phyloP scores from a whole-genome alignment of 2,888 invertebrate species.

The Masnerella sp. region DNA sequence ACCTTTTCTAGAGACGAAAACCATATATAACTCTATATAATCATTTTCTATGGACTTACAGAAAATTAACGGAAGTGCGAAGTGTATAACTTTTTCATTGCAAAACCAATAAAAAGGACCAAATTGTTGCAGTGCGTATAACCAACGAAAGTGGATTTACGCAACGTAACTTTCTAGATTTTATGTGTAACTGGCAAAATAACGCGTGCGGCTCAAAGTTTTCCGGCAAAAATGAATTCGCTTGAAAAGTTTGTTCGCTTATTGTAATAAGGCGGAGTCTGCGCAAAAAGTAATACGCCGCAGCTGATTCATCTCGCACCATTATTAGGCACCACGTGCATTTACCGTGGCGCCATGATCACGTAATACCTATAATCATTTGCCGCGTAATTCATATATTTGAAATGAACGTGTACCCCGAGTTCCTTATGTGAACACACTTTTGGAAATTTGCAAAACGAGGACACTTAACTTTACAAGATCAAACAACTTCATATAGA shows the following conservation, averaged over 20 bases:
- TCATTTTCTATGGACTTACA: too few species aligned
- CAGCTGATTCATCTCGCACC: slow-evolving; percentile 59
- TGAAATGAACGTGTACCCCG: slow-evolving; percentile 56
- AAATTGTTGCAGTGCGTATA: not conserved
- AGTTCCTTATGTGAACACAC: slow-evolving; percentile 48
- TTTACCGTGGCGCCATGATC: slow-evolving; percentile 58
- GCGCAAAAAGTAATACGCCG: slow-evolving; percentile 57
- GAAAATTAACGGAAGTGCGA: too few species aligned
- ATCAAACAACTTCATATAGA: slow-evolving; percentile 67
- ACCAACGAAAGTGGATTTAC: slow-evolving; percentile 20
- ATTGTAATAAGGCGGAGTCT: slow-evolving; percentile 41
- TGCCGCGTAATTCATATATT: slow-evolving; percentile 69
- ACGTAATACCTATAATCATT: slow-evolving; percentile 73
- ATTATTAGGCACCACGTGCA: slow-evolving; percentile 59
- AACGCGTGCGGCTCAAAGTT: slow-evolving; percentile 10
- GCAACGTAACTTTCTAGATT: slow-evolving; percentile 29
- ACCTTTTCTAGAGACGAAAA: too few species aligned
- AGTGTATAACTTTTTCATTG: too few species aligned
- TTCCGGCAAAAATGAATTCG: slow-evolving; percentile 42
- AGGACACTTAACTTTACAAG: slow-evolving; percentile 46
- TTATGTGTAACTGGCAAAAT: slow-evolving; percentile 23
- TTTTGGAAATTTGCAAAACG: slow-evolving; percentile 47
- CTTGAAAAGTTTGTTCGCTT: too few species aligned
- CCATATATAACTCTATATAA: too few species aligned
- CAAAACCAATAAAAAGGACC: slow-evolving; percentile 1